Conservation (phyloP, 2,113 vertebrate species). For the human (Homo sapiens) region GRCh38 chr7:25331001-25331500, state of each 20-base stretch:
- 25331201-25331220: neutral
- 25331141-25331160: neutral
- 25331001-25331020: neutral
- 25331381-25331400: neutral
- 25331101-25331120: neutral
- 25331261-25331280: neutral
- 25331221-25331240: neutral
- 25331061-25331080: neutral
- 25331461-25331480: neutral
- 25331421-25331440: neutral
- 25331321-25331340: neutral
- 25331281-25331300: neutral
- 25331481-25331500: neutral
- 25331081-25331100: neutral
- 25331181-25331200: neutral
- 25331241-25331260: neutral
- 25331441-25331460: neutral
- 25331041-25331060: neutral
- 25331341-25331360: neutral
- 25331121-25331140: neutral
- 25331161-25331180: neutral
- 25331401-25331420: neutral
- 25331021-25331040: neutral
- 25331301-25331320: neutral
- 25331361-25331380: neutral